Evolutionary conservation across 2,797 vertebrate genomes (phyloP).

Genomic region (Oreonectes daqikongensis): DNA sequence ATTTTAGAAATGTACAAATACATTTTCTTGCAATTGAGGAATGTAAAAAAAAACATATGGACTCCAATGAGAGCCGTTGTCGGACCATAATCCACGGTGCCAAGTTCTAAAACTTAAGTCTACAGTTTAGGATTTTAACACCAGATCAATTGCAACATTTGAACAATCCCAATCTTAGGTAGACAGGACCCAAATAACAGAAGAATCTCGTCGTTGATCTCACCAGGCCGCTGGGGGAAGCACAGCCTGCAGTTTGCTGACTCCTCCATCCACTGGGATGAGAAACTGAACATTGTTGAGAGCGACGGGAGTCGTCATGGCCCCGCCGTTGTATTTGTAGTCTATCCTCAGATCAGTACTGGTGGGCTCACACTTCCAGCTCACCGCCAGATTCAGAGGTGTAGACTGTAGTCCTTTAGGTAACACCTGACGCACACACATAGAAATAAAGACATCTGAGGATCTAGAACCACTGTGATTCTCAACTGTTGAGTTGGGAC

Average conservation of each 20-base stretch:
- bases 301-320: slow-evolving; percentile 87
- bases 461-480: background rate
- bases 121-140: background rate
- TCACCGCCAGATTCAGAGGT: slow-evolving; percentile 93
- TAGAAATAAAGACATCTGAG: background rate
- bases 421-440: slow-evolving; percentile 82
- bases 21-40: too few species aligned
- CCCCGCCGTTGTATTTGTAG: slow-evolving; percentile 94
- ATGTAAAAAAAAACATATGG: too few species aligned
- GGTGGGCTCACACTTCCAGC: slow-evolving; percentile 91
- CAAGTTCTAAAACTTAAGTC: background rate
- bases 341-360: slow-evolving; percentile 97
- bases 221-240: slow-evolving; percentile 96
- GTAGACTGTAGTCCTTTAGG: slow-evolving; percentile 89
- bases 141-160: background rate
- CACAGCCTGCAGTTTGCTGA: slow-evolving; percentile 93
- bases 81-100: background rate
- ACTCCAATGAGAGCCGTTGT: background rate
- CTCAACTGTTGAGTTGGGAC: background rate
- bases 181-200: background rate
- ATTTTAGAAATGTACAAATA: too few species aligned
- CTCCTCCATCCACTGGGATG: slow-evolving; percentile 89
- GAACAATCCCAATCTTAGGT: too few species aligned
- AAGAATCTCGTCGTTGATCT: background rate
- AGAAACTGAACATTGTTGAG: slow-evolving; percentile 98